Evolutionary conservation across 2,797 vertebrate genomes (phyloP).

Genomic region (Argya squamiceps): DNA sequence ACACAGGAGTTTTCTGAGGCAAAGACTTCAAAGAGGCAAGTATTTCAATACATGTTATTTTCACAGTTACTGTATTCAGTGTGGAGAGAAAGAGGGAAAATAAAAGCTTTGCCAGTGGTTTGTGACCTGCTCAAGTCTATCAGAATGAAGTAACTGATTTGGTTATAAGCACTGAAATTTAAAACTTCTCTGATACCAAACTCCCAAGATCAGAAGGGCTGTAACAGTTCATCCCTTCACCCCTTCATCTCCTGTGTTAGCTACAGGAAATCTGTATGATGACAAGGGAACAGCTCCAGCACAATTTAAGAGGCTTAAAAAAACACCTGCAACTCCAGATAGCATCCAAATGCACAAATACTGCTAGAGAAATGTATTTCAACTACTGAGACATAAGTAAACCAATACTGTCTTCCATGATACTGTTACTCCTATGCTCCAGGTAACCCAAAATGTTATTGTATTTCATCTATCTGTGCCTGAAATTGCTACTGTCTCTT

Average conservation of each 20-base stretch:
- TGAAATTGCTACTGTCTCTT: not conserved
- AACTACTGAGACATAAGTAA: not conserved
- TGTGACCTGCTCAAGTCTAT: not conserved
- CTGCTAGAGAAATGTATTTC: not conserved
- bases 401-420: not conserved
- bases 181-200: not conserved
- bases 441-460: not conserved
- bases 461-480: not conserved
- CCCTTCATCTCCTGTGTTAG: not conserved
- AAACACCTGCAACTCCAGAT: not conserved
- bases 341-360: not conserved
- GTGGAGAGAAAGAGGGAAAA: not conserved
- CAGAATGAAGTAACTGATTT: not conserved
- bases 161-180: rapidly evolving
- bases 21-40: not conserved
- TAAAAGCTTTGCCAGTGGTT: not conserved
- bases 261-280: not conserved
- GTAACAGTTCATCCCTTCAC: not conserved
- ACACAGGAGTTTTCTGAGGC: not conserved
- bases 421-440: not conserved
- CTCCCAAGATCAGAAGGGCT: not conserved
- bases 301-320: not conserved
- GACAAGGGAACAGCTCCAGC: not conserved
- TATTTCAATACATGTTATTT: not conserved
- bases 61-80: not conserved